Evolutionary conservation across 2,113 vertebrate species (phyloP).

Genomic region (Macheiramphus alcinus): DNA sequence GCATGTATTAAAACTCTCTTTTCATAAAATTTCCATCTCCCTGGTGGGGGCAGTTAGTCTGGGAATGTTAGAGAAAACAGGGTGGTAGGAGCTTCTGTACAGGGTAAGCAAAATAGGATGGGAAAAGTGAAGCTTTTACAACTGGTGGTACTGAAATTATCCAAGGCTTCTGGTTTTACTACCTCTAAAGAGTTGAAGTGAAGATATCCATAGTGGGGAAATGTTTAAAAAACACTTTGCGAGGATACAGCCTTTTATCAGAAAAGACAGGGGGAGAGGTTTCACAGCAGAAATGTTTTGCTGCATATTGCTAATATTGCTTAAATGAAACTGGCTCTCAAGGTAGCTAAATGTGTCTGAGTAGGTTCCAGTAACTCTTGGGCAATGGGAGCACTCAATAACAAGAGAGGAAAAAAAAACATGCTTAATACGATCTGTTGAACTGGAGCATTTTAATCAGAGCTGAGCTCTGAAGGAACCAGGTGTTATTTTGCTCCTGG

Average conservation of each 20-base stretch:
- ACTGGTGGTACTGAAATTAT: not conserved
- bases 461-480: constrained; percentile 12
- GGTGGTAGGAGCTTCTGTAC: not conserved
- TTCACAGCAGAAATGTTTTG: not conserved
- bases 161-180: not conserved
- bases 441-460: constrained; percentile 28
- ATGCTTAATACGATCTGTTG: not conserved
- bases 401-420: not conserved
- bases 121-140: not conserved
- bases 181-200: not conserved
- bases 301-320: not conserved
- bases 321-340: not conserved
- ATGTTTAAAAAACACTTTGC: not conserved
- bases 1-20: not conserved
- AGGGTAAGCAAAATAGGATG: not conserved
- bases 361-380: not conserved
- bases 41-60: not conserved
- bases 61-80: not conserved
- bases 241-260: not conserved
- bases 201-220: not conserved
- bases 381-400: not conserved
- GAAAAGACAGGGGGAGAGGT: not conserved
- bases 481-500: constrained; percentile 58
- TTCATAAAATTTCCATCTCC: not conserved
- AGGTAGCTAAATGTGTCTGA: not conserved